Evolutionary conservation across 2,797 vertebrate genomes (phyloP).

Genomic region (Betta splendens): DNA sequence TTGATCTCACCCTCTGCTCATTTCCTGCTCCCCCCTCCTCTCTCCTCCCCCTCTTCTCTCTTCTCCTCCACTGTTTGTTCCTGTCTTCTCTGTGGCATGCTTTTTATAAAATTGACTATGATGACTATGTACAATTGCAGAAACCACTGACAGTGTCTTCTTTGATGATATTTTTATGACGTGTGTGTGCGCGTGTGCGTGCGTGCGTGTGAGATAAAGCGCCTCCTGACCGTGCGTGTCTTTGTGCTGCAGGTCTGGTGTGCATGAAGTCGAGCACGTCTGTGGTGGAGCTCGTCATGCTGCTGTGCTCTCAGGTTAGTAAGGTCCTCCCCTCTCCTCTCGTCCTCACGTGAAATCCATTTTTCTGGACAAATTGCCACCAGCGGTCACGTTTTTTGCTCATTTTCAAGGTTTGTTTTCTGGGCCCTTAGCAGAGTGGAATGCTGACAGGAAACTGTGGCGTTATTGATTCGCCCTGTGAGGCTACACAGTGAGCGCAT

Average conservation of each 20-base stretch:
- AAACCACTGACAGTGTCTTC: constrained; percentile 34
- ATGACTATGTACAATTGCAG: constrained; percentile 28
- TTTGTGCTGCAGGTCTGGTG: constrained; percentile 86
- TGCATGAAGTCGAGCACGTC: constrained; percentile 99
- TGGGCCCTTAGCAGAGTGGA: neutral
- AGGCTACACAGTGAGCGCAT: constrained; percentile 45
- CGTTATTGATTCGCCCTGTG: constrained; percentile 45
- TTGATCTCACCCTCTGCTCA: constrained; percentile 45
- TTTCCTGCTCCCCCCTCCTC: constrained; percentile 6
- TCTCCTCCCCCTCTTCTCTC: constrained; percentile 5
- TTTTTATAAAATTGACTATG: constrained; percentile 52
- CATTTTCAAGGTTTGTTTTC: neutral
- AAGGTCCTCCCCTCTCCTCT: constrained; percentile 7
- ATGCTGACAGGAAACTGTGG: constrained; percentile 8
- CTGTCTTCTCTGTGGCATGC: constrained; percentile 77
- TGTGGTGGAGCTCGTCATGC: constrained; percentile 97
- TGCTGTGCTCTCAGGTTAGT: constrained; percentile 97
- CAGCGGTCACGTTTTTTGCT: neutral
- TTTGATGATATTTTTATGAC: constrained; percentile 56
- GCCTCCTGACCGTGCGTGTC: constrained; percentile 63
- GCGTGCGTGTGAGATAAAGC: constrained; percentile 22
- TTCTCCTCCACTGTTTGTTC: constrained; percentile 57
- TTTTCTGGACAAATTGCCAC: neutral
- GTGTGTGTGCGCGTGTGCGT: constrained; percentile 7
- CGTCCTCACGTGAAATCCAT: neutral